A percentile compares a stretch with the other conserved stretches of the same genome.
These are phyloP conservation scores for Drosophila tripunctata DNA, from an alignment of 2,888 invertebrate genomes.

Conservation along the genomic window DNA sequence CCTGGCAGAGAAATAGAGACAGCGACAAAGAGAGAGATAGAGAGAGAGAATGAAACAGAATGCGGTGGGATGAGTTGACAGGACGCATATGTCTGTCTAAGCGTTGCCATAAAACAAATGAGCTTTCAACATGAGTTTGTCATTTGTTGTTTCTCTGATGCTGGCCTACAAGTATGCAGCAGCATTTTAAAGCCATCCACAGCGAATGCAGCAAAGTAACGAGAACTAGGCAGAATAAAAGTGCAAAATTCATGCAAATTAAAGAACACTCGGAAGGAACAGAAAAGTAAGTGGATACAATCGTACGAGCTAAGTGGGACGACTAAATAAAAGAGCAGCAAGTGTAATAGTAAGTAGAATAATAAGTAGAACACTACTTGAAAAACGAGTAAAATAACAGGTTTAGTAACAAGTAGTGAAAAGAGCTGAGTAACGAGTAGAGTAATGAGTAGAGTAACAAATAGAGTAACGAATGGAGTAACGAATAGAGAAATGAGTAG, in stretches of 20 bases:
- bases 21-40: background rate
- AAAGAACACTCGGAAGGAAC: background rate
- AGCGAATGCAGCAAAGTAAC: background rate
- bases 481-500: too few species aligned
- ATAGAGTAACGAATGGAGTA: too few species aligned
- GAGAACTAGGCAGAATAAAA: background rate
- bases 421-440: too few species aligned
- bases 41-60: too few species aligned
- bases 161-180: conserved; percentile 6
- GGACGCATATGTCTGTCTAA: conserved; percentile 63
- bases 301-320: background rate
- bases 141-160: conserved; percentile 54
- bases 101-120: conserved; percentile 73
- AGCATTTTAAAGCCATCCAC: conserved; percentile 13
- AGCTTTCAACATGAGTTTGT: conserved; percentile 75
- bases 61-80: conserved; percentile 21
- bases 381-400: too few species aligned
- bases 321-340: background rate
- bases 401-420: too few species aligned
- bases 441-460: background rate
- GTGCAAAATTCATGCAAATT: background rate
- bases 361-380: too few species aligned
- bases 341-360: background rate
- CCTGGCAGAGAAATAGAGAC: background rate
- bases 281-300: background rate